Conservation (phyloP, 2,888 invertebrate genomes). For the Drosophila nigritarsus region DNA sequence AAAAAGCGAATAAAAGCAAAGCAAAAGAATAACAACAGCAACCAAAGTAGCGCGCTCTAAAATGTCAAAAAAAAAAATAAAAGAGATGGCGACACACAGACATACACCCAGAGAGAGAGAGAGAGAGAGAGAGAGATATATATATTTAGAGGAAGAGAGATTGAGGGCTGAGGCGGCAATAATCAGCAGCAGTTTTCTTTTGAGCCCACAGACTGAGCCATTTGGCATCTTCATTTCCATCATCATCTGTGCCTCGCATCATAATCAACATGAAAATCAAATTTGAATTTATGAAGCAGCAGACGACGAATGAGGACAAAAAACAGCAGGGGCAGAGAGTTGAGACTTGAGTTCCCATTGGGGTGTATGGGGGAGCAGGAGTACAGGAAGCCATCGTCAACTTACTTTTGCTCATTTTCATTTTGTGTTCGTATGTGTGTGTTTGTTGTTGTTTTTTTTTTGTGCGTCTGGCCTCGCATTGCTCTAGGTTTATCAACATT, state of each 20-base stretch:
- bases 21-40: conserved; percentile 24
- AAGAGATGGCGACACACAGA: not conserved
- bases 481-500: conserved; percentile 48
- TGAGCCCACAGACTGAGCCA: conserved; percentile 36
- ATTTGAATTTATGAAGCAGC: conserved; percentile 75
- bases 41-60: conserved; percentile 33
- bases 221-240: conserved; percentile 75
- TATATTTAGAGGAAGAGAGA: not conserved
- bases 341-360: conserved; percentile 1
- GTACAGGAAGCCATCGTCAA: conserved; percentile 42
- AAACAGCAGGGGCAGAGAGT: not conserved
- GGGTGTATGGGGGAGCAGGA: not conserved
- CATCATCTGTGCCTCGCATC: conserved; percentile 73
- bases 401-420: conserved; percentile 75
- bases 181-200: conserved; percentile 59
- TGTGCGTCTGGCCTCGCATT: conserved; percentile 30
- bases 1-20: conserved; percentile 39
- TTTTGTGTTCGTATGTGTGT: conserved; percentile 30
- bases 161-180: conserved; percentile 33
- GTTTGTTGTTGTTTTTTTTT: not conserved
- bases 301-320: conserved; percentile 22
- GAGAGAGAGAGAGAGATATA: not conserved
- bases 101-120: not conserved
- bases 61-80: conserved; percentile 20
- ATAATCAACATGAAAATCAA: conserved; percentile 79